Percentiles rank a stretch among this genome's conserved stretches.
Evolutionary conservation across 2,113 vertebrate species (phyloP).

Genomic region (Pteruthius melanotis): DNA sequence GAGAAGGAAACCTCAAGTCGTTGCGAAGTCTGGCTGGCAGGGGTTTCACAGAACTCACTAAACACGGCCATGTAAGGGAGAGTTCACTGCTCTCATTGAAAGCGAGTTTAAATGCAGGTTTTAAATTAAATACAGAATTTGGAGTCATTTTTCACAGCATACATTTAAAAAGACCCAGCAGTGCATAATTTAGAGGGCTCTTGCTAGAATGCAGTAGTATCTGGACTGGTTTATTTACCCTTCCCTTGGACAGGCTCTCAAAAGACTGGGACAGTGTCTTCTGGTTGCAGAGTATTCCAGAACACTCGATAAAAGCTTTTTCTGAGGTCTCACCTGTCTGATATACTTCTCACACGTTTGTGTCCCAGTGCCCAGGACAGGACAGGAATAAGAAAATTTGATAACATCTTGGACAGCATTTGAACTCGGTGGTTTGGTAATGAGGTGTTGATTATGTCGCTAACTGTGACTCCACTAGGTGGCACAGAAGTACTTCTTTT

Average conservation of each 20-base stretch:
- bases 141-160: background rate
- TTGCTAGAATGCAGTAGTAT: background rate
- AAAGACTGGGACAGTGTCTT: background rate
- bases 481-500: conserved; percentile 19
- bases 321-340: background rate
- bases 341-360: no score
- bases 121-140: background rate
- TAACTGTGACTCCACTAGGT: background rate
- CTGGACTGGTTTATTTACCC: background rate
- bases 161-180: background rate
- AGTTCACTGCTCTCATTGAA: background rate
- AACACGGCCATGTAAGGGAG: background rate
- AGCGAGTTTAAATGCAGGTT: background rate
- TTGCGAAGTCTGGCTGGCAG: background rate
- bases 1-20: background rate
- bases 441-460: background rate
- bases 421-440: background rate
- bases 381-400: no score
- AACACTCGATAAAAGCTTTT: background rate
- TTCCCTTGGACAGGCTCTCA: background rate
- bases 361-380: no score
- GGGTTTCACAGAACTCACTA: background rate
- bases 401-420: background rate
- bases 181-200: background rate
- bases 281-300: background rate